Percentiles rank a stretch among this genome's conserved stretches.
Evolutionary conservation across 1,140 invertebrate species (phyloP).

Genomic region (Drosophila novamexicana): DNA sequence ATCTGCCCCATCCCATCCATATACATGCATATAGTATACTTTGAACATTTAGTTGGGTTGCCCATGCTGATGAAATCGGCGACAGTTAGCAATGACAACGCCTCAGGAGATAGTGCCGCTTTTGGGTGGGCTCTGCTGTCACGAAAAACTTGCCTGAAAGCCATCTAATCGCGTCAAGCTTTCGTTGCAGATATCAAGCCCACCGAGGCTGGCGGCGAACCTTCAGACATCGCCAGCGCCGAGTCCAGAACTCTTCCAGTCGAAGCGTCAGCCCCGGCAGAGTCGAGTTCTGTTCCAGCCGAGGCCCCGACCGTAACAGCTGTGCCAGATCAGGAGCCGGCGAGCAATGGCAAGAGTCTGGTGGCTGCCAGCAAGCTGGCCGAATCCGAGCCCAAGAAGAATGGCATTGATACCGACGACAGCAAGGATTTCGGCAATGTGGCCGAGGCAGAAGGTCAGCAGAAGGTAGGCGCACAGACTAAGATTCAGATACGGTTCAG

Average conservation of each 20-base stretch:
- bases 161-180: too few relatives aligned
- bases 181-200: conserved; percentile 55
- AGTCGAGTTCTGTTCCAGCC: not conserved
- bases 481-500: not conserved
- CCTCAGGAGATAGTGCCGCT: conserved; percentile 57
- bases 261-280: conserved; percentile 1
- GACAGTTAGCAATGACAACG: conserved; percentile 37
- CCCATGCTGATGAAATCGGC: conserved; percentile 49
- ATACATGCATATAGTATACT: not conserved
- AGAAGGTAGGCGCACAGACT: conserved; percentile 52
- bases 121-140: conserved; percentile 36
- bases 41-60: conserved; percentile 4
- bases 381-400: conserved; percentile 20
- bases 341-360: conserved; percentile 47
- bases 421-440: conserved; percentile 50
- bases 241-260: not conserved
- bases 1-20: too few relatives aligned
- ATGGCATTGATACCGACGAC: conserved; percentile 44
- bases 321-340: not conserved
- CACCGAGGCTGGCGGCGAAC: conserved; percentile 15
- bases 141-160: too few relatives aligned
- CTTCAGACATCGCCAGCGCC: conserved; percentile 8
- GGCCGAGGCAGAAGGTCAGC: conserved; percentile 72
- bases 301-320: not conserved
- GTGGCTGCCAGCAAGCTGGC: not conserved